These are phyloP conservation scores for Macaria liturata DNA, from an alignment of 2,888 invertebrate species.

Conservation along the genomic window DNA sequence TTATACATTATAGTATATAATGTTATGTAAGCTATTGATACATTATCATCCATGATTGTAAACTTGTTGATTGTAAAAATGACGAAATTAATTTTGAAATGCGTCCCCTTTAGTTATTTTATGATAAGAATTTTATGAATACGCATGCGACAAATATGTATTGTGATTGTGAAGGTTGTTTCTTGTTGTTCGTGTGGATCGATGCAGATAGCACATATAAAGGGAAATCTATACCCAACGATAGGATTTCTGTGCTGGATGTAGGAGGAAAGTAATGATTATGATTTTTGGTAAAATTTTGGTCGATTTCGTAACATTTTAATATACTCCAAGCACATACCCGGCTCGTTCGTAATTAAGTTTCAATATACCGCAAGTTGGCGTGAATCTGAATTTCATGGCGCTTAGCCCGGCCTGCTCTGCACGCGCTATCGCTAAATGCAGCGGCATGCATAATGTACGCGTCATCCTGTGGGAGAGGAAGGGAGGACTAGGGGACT, in stretches of 20 bases:
- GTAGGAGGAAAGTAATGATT: not conserved
- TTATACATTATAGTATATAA: not conserved
- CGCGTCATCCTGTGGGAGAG: constrained; percentile 55
- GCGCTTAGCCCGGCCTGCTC: constrained; percentile 15
- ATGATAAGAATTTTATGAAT: not conserved
- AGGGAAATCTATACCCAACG: not conserved
- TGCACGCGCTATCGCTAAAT: constrained; percentile 61
- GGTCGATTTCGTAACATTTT: not conserved
- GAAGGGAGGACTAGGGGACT: not conserved
- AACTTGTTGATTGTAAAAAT: not conserved
- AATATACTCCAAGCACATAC: not conserved
- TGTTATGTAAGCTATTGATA: not conserved
- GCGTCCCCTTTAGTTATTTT: not conserved
- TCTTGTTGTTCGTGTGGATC: not conserved
- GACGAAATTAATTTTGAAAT: not conserved
- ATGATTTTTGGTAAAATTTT: not conserved
- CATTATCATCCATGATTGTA: not conserved
- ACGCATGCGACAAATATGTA: no score
- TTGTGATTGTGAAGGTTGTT: not conserved
- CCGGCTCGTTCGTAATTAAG: constrained; percentile 5
- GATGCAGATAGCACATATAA: not conserved
- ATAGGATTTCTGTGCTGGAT: not conserved
- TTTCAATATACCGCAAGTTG: constrained; percentile 17
- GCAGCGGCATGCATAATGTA: constrained; percentile 73
- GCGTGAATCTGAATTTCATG: constrained; percentile 25